Evolutionary conservation across 2,888 invertebrate genomes (phyloP).

Genomic region (Therioaphis trifolii): DNA sequence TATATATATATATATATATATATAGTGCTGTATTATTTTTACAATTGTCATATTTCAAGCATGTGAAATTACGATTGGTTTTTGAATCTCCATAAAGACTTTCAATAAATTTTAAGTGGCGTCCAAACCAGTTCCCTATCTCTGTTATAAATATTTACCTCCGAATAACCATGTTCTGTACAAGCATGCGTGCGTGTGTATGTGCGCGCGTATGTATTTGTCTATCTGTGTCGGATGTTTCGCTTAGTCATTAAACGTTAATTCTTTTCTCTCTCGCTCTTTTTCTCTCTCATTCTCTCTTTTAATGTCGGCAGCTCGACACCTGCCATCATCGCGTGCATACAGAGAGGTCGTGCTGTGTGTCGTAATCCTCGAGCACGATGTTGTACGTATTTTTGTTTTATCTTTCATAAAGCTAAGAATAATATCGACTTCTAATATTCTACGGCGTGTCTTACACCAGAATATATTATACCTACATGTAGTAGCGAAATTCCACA

Average conservation of each 20-base stretch:
- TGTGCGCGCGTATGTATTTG: conserved; percentile 2
- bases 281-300: conserved; percentile 21
- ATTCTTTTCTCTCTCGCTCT: conserved; percentile 39
- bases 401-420: conserved; percentile 24
- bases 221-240: conserved; percentile 50
- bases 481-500: conserved; percentile 39
- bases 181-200: neutral
- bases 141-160: conserved; percentile 57
- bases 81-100: conserved; percentile 1
- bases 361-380: conserved; percentile 20
- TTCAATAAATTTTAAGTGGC: conserved; percentile 57
- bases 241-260: conserved; percentile 61
- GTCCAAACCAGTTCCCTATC: conserved; percentile 52
- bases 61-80: conserved; percentile 26
- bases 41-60: neutral
- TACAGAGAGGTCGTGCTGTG: conserved; percentile 33
- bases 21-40: conserved; percentile 7
- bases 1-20: too few relatives aligned
- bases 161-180: conserved; percentile 21
- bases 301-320: conserved; percentile 48
- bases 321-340: conserved; percentile 56
- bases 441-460: neutral
- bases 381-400: conserved; percentile 30
- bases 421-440: conserved; percentile 39
- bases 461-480: neutral